Evolutionary conservation across 2,888 invertebrate genomes (phyloP), one percentile per base, ranked within the genome.

Genomic region (Tenthredo livida): DNA sequence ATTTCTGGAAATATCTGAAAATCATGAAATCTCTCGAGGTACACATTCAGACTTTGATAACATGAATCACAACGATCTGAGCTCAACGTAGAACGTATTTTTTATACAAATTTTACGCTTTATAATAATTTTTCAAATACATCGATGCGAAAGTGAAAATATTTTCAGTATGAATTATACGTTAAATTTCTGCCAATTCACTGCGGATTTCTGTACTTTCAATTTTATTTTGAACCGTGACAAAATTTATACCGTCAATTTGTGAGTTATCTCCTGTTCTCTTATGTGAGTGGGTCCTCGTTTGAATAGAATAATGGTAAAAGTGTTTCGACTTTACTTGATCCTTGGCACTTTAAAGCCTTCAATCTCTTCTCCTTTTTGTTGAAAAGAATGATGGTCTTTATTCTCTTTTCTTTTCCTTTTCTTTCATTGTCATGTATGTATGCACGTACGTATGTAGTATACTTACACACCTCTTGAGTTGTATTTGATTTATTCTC

Each of bases 241-340:
- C 29, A 37, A 72, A 72, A 15, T 72, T 72, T 37, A 72, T 40
- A 0, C 70, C n/a, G 40, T 72, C 33, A 72, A 72, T 72, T 72
- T 72, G 70, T 72, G 29, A 54, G 54, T n/a, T 54, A 54, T 54
- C n/a, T 54, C 50, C 6, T n/a, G 5, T 50, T 54, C 17, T n/a
- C n/a, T 17, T 54, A 54, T 54, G n/a, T 54, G n/a, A 54, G 54
- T 54, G 54, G 54, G 4, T 7, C n/a, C 61, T 61, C 25, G n/a
- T 37, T 40, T 33, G 58, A 40, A 58, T 58, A 58, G 21, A 21
- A 40, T n/a, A 33, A 61, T 15, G 80, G 40, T 25, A 40, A 40
- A 61, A 61, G 58, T 61, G 40, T 61, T 80, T 80, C 80, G 40
- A 61, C 40, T 80, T 80, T 37, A 40, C 40, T 80, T 40, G 80